Conservation (phyloP, 2,113 vertebrate genomes). For the Esox niger region DNA sequence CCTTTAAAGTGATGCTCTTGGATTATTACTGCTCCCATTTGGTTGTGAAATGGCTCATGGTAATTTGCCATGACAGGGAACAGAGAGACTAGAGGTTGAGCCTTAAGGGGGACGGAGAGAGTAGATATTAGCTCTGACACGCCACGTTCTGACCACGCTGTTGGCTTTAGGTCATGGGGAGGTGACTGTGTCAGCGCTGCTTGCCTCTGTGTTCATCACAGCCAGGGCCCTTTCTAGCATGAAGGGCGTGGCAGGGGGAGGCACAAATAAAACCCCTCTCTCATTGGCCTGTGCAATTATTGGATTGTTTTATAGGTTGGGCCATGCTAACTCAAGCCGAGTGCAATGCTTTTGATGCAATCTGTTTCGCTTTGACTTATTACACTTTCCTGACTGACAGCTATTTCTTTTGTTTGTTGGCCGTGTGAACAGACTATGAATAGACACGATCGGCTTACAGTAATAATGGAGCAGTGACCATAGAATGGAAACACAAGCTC, state of each 20-base stretch:
- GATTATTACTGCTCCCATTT: slow-evolving; percentile 10
- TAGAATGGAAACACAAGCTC: too few species aligned
- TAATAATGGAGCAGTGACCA: not conserved
- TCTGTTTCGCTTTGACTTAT: slow-evolving; percentile 1
- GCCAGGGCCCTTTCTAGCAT: not conserved
- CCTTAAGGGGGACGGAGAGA: slow-evolving; percentile 6
- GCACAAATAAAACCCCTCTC: slow-evolving; percentile 1
- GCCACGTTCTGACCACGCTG: slow-evolving; percentile 15
- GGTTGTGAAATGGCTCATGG: slow-evolving; percentile 9
- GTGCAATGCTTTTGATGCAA: not conserved
- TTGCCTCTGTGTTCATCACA: slow-evolving; percentile 6
- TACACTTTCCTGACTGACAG: not conserved
- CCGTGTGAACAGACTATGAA: not conserved
- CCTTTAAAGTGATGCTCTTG: slow-evolving; percentile 11
- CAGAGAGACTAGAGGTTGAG: slow-evolving; percentile 17
- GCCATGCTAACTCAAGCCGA: not conserved
- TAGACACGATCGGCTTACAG: not conserved
- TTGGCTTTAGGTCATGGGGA: slow-evolving; percentile 16
- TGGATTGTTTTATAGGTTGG: slow-evolving; percentile 13
- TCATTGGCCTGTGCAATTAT: slow-evolving; percentile 2
- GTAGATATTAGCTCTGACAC: slow-evolving; percentile 22
- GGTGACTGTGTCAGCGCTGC: slow-evolving; percentile 19
- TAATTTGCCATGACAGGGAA: slow-evolving; percentile 29
- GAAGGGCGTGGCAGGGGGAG: not conserved
- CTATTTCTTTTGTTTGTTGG: not conserved